Evolutionary conservation across 2,888 invertebrate species (phyloP), one percentile per base, ranked within the genome.

Genomic region (Dexiosoma caninum): DNA sequence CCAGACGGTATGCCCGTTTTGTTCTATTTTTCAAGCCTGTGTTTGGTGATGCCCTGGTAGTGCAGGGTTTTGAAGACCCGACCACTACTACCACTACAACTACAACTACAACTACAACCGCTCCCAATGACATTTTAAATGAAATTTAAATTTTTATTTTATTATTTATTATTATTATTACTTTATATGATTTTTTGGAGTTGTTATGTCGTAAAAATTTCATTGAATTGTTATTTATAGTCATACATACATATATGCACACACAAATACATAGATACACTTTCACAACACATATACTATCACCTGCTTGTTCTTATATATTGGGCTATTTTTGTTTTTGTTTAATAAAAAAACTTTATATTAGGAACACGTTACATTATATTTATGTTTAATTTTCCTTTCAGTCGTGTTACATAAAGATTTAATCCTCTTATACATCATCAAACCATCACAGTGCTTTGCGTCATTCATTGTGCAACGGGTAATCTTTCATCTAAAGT

Each of bases 11-110:
- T 85, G 94, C 95, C 86, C 92, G 93, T 23, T 92, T 95, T 84
- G 89, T 95, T 83, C 92, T 95, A 71, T 92, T 95, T 46, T 94
- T 95, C 91, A 93, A 94, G 85, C 95, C 95, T 2, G 90, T 95
- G 78, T 93, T 95, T 88, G 93, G 94, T 14, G 93, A 93, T n/a
- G 91, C 92, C 10, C 93, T 95, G 87, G 93, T 94, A 83, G 94
- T 94, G 83, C 95, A 95, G 87, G 95, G 95, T 4, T 91, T 93
- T 64, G 93, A 94, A 83, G 83, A 87, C 60, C 88, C 89, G 9
- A 86, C 88, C 9, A 83, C 83, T 10, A 86, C 88, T 8, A 83
- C 83, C 0, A 84, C 84, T 3, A 83, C 85, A 9, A 86, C 86
- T 8, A 85, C 84, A 2, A 77, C 70, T n/a, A 84, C 83, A 0